Evolutionary conservation across 2,888 invertebrate species (phyloP).

Genomic region (Allophyes oxyacanthae): DNA sequence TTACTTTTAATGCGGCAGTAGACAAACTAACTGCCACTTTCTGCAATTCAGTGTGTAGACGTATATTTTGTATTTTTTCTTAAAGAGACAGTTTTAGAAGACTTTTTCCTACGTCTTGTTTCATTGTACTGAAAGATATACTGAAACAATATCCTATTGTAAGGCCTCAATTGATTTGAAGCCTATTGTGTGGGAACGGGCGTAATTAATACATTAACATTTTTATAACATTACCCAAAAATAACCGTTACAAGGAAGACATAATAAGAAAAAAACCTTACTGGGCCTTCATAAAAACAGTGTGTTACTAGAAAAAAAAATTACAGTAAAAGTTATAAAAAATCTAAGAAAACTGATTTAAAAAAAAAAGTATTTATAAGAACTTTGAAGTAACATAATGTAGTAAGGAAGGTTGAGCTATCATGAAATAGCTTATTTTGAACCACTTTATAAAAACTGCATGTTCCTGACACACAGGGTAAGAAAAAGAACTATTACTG

Average conservation of each 20-base stretch:
- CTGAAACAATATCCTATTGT: constrained; percentile 22
- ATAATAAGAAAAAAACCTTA: not conserved
- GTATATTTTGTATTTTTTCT: constrained; percentile 7
- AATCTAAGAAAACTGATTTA: too few species aligned
- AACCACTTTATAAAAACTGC: too few species aligned
- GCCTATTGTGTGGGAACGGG: constrained; percentile 11
- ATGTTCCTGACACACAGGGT: too few species aligned
- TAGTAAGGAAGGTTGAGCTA: too few species aligned
- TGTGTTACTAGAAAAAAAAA: not conserved
- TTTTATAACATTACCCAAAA: constrained; percentile 1
- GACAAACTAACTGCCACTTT: constrained; percentile 1
- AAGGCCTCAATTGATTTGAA: constrained; percentile 45
- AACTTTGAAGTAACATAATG: too few species aligned
- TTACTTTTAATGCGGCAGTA: not conserved
- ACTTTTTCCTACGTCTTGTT: constrained; percentile 6
- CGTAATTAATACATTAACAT: constrained; percentile 12
- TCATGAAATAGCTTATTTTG: too few species aligned
- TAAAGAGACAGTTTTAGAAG: constrained; percentile 1
- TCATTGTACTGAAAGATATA: constrained; percentile 17
- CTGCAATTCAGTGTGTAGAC: not conserved
- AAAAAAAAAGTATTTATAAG: too few species aligned
- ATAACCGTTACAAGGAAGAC: constrained; percentile 3
- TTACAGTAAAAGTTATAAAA: too few species aligned
- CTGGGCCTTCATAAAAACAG: not conserved
- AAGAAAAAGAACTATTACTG: too few species aligned